These are phyloP conservation scores for Vulpes vulpes DNA, from an alignment of 2,113 vertebrate genomes.

Conservation along the genomic window DNA sequence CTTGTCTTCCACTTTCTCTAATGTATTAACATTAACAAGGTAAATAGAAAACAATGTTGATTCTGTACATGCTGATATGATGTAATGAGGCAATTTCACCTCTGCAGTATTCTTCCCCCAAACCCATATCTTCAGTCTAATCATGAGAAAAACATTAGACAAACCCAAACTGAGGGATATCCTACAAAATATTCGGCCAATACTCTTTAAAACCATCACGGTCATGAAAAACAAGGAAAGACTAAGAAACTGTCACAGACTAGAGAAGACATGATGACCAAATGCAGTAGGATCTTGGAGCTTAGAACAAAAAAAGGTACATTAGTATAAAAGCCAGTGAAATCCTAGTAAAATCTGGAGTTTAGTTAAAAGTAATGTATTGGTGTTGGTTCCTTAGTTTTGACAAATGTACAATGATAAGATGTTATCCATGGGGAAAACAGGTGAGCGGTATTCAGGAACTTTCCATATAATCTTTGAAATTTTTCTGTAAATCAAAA, in stretches of 20 bases:
- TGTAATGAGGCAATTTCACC: neutral
- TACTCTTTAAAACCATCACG: neutral
- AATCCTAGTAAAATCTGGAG: neutral
- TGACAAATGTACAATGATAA: neutral
- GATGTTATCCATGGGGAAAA: neutral
- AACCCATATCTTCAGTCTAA: neutral
- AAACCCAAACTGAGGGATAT: neutral
- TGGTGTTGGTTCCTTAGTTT: neutral
- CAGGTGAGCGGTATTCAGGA: neutral
- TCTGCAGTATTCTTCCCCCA: neutral
- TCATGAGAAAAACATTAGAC: neutral
- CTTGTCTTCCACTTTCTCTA: neutral
- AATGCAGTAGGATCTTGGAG: neutral
- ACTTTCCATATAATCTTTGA: neutral
- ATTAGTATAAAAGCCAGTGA: neutral
- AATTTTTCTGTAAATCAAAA: slow-evolving; percentile 10
- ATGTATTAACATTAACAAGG: neutral
- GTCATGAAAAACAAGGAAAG: neutral
- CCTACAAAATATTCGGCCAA: neutral
- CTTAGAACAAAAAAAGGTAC: neutral
- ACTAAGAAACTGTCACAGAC: neutral
- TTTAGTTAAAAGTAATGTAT: slow-evolving; percentile 1
- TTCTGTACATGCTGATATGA: neutral
- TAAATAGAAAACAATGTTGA: neutral
- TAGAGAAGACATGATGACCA: neutral